phyloP scores from a whole-genome alignment of 1,140 invertebrate species.

The Anastrepha ludens region DNA sequence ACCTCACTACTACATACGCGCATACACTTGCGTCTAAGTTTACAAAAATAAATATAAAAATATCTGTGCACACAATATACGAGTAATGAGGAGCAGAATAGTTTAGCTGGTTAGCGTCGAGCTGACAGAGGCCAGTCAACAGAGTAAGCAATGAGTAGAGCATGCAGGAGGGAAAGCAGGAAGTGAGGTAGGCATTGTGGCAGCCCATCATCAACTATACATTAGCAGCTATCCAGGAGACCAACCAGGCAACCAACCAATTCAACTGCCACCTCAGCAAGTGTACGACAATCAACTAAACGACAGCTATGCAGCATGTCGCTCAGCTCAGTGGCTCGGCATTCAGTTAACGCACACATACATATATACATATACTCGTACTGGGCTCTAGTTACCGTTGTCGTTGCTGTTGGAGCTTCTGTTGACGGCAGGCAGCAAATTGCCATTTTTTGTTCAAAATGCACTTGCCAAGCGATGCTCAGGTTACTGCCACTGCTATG shows the following conservation, averaged over 20 bases:
- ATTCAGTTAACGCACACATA: not conserved
- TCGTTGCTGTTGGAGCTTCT: not conserved
- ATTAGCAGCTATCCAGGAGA: constrained; percentile 23
- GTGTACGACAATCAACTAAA: constrained; percentile 15
- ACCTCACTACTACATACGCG: too few species aligned
- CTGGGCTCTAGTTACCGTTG: not conserved
- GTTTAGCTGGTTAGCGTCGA: constrained; percentile 34
- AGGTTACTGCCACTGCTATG: constrained; percentile 27
- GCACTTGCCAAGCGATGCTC: constrained; percentile 26
- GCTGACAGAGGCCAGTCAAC: constrained; percentile 23
- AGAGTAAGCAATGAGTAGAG: not conserved
- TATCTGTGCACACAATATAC: not conserved
- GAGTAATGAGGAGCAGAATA: not conserved
- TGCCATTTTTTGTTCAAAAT: constrained; percentile 40
- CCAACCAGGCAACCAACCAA: constrained; percentile 36
- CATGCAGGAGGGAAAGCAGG: not conserved
- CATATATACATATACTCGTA: too few species aligned
- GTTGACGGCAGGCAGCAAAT: constrained; percentile 44
- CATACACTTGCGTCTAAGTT: too few species aligned
- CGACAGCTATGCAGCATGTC: constrained; percentile 10
- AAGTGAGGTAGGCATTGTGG: not conserved
- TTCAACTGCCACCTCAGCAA: constrained; percentile 7
- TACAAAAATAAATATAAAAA: too few species aligned
- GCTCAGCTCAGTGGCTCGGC: not conserved
- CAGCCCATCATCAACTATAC: constrained; percentile 41